Evolutionary conservation across 2,888 invertebrate genomes (phyloP), one percentile per base, ranked within the genome.

Genomic region (Fabriciana adippe): DNA sequence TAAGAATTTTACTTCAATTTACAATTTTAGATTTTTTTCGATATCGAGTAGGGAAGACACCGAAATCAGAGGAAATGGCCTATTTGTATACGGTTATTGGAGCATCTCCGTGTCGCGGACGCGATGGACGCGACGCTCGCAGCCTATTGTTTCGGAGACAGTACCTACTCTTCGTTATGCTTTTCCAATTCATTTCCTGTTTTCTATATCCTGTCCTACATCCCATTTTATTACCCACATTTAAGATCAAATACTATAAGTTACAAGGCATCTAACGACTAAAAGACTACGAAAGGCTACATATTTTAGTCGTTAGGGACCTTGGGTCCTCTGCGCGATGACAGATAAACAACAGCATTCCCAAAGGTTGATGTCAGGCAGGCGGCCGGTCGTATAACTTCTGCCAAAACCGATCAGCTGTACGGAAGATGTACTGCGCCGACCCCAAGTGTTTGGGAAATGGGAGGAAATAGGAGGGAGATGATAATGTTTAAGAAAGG

Each of bases 61-160:
- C 62, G 50, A 66, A 55, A 57, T 62, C 16, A 56, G 48, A 51
- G 66, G 18, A 56, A 51, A 53, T 63, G 54, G 18, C 35, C 57
- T 53, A 61, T 64, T 67, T 69, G 66, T 61, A 57, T 26, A n/a
- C 47, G 61, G 60, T 67, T 64, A 64, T 55, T 51, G 67, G 56
- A 31, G 69, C 63, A 56, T n/a, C 11, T 6, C 13, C 21, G n/a
- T n/a, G 60, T 16, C 26, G 26, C 55, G 26, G 31, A 2, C 14
- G 6, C 55, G 14, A 16, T 16, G 16, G 16, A 41, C n/a, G 50
- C 6, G 35, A 51, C 50, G 26, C 53, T 57, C 45, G 26, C 48
- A 4, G n/a, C 15, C 50, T 60, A 69, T 67, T 69, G 67, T 69
- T 66, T 51, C 31, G 66, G 66, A 50, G 69, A 69, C 66, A 69